phyloP scores from a whole-genome alignment of 2,113 vertebrate genomes.

The Synodontis membranacea region DNA sequence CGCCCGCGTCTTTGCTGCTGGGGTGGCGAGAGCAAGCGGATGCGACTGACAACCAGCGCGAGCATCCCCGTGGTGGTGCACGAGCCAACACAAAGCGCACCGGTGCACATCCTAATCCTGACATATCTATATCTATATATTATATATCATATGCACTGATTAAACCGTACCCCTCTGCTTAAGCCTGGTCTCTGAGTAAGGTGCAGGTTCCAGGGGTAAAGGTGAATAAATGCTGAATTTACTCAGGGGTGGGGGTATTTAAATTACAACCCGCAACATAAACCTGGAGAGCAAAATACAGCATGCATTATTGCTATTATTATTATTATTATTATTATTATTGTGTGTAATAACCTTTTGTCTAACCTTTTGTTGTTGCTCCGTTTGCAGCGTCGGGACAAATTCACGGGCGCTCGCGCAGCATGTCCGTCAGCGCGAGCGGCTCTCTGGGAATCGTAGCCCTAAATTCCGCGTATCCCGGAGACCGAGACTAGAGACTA shows the following conservation, averaged over 20 bases:
- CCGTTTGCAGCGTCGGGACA: slow-evolving; percentile 11
- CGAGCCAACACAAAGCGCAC: neutral
- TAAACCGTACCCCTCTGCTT: neutral
- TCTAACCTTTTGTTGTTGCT: slow-evolving; percentile 40
- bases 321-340: neutral
- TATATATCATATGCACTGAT: neutral
- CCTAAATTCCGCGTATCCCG: slow-evolving; percentile 10
- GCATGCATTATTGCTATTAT: neutral
- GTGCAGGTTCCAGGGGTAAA: neutral
- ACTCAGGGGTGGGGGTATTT: no score
- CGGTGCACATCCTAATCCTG: neutral
- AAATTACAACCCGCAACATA: no score
- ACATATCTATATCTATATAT: no score
- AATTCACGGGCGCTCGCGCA: slow-evolving; percentile 29
- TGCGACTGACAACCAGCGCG: slow-evolving; percentile 22
- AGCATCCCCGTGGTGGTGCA: neutral
- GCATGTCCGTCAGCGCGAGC: slow-evolving; percentile 13
- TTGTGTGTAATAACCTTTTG: neutral
- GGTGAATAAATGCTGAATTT: no score
- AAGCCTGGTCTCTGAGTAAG: neutral
- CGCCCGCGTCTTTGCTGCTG: slow-evolving; percentile 2
- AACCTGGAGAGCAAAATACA: neutral
- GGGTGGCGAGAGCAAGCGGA: slow-evolving; percentile 31
- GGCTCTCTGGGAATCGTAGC: neutral
- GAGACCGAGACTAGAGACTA: neutral